Conservation (phyloP, 2,113 vertebrate genomes). For the Panurus biarmicus region DNA sequence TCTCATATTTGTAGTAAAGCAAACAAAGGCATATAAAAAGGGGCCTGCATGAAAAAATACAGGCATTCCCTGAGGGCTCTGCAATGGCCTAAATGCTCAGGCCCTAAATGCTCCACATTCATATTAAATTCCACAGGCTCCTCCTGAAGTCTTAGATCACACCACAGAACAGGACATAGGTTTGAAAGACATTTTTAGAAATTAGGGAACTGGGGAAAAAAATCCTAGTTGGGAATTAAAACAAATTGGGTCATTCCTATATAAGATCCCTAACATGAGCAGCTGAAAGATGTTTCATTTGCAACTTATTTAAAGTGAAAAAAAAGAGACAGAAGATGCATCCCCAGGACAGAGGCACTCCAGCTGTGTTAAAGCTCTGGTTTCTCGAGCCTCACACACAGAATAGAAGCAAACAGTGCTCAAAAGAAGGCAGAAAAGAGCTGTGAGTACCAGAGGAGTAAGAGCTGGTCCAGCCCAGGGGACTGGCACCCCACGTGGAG, state of each 20-base stretch:
- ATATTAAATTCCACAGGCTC: neutral
- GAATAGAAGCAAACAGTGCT: neutral
- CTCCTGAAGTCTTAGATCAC: neutral
- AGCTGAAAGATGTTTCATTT: neutral
- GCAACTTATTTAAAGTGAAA: neutral
- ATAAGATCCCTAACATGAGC: neutral
- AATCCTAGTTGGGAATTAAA: neutral
- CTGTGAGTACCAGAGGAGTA: conserved; percentile 83
- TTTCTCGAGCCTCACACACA: neutral
- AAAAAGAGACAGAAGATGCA: neutral
- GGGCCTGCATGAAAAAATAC: neutral
- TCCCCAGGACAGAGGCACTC: neutral
- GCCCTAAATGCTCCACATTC: neutral
- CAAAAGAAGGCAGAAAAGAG: neutral
- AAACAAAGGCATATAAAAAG: neutral
- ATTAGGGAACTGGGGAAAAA: neutral
- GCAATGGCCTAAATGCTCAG: neutral
- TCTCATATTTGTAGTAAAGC: neutral
- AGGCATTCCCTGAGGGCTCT: neutral
- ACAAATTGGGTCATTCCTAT: neutral
- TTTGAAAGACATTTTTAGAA: neutral
- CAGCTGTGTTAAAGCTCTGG: neutral
- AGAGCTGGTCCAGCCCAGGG: conserved; percentile 89
- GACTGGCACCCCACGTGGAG: conserved; percentile 90
- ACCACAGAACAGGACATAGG: neutral